Base-by-base conservation (phyloP, 2,113 vertebrate genomes). In the Dromas ardeola region DNA sequence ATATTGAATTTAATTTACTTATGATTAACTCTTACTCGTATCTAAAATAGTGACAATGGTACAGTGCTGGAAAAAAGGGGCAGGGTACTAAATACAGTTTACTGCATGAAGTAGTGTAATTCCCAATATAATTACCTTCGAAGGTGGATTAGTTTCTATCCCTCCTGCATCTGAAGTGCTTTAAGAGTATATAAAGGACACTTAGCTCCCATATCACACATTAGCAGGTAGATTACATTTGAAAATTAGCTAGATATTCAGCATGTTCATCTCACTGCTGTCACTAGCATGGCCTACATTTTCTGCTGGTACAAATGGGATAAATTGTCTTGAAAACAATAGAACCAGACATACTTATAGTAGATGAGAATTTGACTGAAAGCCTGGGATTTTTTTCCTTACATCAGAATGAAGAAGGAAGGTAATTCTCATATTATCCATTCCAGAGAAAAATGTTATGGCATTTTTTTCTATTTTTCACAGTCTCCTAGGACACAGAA, bases 91-190 rank as follows among this genome's bases (percentile, higher is more conserved):
- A 95, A 86, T 65, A 87, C 65, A 84, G 67, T 95, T 97, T 95
- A 95, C 92, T 71, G 66, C 93, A 97, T 74, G 92, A 95, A 97
- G 84, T 59, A 95, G 58, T 94, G 90, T 98, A 96, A 97, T 96
- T 97, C 97, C 94, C 82, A 91, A 86, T 92, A 96, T 98, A 97
- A 97, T 97, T 97, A 95, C 93, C 93, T 96, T 96, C 95, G 15
- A 73, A 94, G 90, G 89, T 71, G 32, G 72, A 95, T 93, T 96
- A 72, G 62, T 77, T 97, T 93, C 81, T 94, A 82, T 93, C 74
- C 81, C 25, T 85, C 65, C 65, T 63, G 88, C 93, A 69, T 81
- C 66, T 42, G 50, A 84, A 90, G 72, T 88, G 79, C 50, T 42
- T 82, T 34, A 58, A 91, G 70, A 74, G 66, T 71, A 93, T 70